Evolutionary conservation across 2,888 invertebrate genomes (phyloP).

Genomic region (Ophion ellenae): DNA sequence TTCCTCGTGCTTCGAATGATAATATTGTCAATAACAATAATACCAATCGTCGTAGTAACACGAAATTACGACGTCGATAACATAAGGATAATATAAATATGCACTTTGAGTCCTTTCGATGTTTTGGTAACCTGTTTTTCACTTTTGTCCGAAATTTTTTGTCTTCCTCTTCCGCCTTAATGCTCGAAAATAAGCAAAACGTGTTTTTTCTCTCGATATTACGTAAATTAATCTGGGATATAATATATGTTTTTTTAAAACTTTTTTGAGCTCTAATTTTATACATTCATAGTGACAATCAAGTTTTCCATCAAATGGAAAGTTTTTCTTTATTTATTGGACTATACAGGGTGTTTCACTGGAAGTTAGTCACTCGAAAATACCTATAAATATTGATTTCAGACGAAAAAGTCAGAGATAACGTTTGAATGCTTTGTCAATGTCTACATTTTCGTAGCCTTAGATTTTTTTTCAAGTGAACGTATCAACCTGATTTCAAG

Average conservation of each 20-base stretch:
- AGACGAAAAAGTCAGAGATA: too few relatives aligned
- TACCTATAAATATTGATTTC: too few relatives aligned
- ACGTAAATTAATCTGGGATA: neutral
- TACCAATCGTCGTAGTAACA: too few relatives aligned
- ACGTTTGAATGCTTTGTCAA: too few relatives aligned
- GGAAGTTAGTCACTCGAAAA: too few relatives aligned
- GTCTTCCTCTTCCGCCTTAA: slow-evolving; percentile 24
- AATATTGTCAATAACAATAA: neutral
- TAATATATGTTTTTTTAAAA: neutral
- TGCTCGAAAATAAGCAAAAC: neutral
- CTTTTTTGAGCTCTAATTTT: neutral
- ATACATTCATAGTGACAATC: neutral
- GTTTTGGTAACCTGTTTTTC: neutral
- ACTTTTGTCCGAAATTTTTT: neutral
- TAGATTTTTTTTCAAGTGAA: too few relatives aligned
- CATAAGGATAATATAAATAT: neutral
- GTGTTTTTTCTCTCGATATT: neutral
- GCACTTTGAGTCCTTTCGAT: neutral
- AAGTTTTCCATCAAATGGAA: neutral
- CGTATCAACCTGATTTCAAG: too few relatives aligned
- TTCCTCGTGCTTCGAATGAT: neutral
- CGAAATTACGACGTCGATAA: neutral
- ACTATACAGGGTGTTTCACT: too few relatives aligned
- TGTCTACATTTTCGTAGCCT: too few relatives aligned
- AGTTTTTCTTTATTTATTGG: neutral